Percentiles rank a stretch among this genome's conserved stretches.
Evolutionary conservation across 2,797 vertebrate genomes (phyloP).

Genomic region (Leontocebus nigricollis): DNA sequence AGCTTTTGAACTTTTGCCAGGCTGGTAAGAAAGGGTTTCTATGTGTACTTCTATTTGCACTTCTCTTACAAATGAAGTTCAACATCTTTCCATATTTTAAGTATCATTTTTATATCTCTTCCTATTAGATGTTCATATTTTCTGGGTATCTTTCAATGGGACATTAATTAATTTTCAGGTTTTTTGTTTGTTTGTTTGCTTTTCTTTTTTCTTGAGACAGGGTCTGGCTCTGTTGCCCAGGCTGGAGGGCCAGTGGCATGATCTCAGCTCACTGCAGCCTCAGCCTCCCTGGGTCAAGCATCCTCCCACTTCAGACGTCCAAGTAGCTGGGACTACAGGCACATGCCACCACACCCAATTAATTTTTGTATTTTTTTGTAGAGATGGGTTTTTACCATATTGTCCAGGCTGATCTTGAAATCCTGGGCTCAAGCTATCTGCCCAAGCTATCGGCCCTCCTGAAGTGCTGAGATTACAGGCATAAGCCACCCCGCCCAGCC

Average conservation of each 20-base stretch:
- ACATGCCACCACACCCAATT: not conserved
- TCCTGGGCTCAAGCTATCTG: not conserved
- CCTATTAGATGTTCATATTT: not conserved
- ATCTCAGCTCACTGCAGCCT: not conserved
- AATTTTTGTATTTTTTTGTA: not conserved
- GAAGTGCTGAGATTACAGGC: not conserved
- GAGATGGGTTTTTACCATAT: not conserved
- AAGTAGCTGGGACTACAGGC: not conserved
- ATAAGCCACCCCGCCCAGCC: not conserved
- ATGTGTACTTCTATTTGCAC: not conserved
- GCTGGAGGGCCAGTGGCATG: not conserved
- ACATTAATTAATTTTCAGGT: not conserved
- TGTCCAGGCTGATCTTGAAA: not conserved
- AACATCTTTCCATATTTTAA: constrained; percentile 13
- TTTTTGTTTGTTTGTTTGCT: not conserved
- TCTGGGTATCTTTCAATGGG: not conserved
- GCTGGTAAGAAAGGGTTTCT: not conserved
- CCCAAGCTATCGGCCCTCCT: too few relatives aligned
- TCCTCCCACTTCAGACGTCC: not conserved
- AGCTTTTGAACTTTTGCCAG: not conserved
- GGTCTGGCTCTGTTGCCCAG: not conserved
- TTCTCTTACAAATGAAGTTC: not conserved
- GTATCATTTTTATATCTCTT: not conserved
- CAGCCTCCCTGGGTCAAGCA: not conserved
- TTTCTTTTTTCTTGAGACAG: not conserved